A percentile compares a stretch with the other conserved stretches of the same genome.
Conservation (phyloP, 30 jellyfish, hydroid and myxozoan genomes). For the Cassiopea xamachana region DNA sequence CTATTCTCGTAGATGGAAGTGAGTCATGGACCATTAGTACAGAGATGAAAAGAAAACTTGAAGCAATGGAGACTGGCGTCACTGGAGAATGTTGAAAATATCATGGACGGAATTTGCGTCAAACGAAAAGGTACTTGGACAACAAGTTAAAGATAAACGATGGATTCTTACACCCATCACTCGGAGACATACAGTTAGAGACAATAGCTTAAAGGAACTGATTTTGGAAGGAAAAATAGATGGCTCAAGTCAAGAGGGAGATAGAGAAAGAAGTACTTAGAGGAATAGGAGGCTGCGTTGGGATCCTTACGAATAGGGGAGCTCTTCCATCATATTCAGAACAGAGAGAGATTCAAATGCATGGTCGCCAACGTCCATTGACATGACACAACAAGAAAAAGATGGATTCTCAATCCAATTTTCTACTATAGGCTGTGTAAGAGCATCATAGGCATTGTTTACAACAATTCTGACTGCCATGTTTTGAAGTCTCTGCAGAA, state of each 20-base stretch:
- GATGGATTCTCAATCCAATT: background rate
- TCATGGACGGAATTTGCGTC: slow-evolving; percentile 4
- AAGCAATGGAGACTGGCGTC: slow-evolving; percentile 16
- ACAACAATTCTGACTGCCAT: background rate
- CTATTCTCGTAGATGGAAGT: background rate
- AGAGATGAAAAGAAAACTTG: slow-evolving; percentile 8
- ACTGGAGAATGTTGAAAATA: slow-evolving; percentile 2
- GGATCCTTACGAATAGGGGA: slow-evolving; percentile 11
- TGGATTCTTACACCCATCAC: too few species aligned
- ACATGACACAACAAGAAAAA: background rate
- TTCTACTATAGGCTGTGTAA: background rate
- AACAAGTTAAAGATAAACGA: background rate
- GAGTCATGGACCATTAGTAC: slow-evolving; percentile 8
- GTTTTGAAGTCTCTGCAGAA: too few species aligned
- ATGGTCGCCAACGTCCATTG: slow-evolving; percentile 44
- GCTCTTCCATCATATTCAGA: slow-evolving; percentile 28
- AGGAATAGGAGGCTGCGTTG: background rate
- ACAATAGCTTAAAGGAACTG: background rate
- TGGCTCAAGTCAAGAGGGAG: background rate
- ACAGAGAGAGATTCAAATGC: background rate
- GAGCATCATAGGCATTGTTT: background rate
- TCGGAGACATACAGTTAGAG: too few species aligned
- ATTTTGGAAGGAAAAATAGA: background rate
- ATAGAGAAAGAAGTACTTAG: background rate
- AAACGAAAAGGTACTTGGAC: background rate